phyloP scores from a whole-genome alignment of 2,113 vertebrate genomes.

The Chloropsis hardwickii region DNA sequence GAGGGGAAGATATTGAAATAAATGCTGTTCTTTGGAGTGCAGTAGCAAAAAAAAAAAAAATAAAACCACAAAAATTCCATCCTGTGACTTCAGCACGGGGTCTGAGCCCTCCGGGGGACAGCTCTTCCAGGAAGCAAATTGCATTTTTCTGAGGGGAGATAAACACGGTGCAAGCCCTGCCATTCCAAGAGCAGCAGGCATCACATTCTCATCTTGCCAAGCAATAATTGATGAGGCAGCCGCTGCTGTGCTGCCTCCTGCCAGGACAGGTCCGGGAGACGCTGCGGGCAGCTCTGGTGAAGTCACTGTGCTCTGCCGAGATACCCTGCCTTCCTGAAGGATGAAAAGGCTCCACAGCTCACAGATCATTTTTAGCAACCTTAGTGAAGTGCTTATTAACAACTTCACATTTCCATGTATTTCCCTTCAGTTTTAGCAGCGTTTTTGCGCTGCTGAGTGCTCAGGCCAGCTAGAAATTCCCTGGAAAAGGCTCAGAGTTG shows the following conservation, averaged over 20 bases:
- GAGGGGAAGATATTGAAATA: neutral
- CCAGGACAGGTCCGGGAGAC: neutral
- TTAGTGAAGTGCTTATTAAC: neutral
- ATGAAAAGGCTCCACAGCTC: neutral
- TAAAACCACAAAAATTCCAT: neutral
- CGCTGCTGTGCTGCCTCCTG: neutral
- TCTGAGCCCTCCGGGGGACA: neutral
- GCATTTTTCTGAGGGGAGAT: neutral
- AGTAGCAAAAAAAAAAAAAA: no score
- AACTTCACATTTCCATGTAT: neutral
- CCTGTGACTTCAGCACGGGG: neutral
- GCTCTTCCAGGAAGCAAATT: neutral
- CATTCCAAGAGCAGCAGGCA: neutral
- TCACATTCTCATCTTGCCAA: neutral
- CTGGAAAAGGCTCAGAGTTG: neutral
- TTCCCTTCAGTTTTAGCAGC: neutral
- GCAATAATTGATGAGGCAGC: neutral
- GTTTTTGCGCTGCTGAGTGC: neutral
- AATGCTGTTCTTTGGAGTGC: neutral
- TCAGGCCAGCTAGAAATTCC: neutral
- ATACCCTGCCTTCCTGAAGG: neutral
- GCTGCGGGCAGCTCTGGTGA: neutral
- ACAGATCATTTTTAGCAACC: fast-evolving
- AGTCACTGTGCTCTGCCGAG: neutral
- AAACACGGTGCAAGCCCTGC: neutral